A percentile compares a stretch with the other conserved stretches of the same genome.
Conservation (phyloP, 2,797 vertebrate species). For the Diplodus sargus region DNA sequence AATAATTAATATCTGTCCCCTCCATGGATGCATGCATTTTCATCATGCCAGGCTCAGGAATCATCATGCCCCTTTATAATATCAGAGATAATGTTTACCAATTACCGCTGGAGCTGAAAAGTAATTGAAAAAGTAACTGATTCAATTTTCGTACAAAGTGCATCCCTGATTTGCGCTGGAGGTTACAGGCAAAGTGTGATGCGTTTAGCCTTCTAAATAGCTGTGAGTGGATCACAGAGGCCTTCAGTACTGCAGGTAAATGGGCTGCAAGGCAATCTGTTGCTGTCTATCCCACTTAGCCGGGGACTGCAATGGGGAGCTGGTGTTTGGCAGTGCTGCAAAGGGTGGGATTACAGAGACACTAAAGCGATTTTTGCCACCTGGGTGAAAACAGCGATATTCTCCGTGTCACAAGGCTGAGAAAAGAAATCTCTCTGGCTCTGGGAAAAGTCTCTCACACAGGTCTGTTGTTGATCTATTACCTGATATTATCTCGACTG, state of each 20-base stretch:
- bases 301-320: conserved; percentile 44
- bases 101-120: conserved; percentile 34
- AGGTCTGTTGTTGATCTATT: conserved; percentile 34
- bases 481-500: conserved; percentile 6
- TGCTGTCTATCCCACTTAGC: conserved; percentile 78
- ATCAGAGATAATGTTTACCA: conserved; percentile 39
- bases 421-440: conserved; percentile 29
- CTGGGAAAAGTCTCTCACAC: conserved; percentile 9
- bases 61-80: conserved; percentile 24
- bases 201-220: conserved; percentile 64
- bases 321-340: conserved; percentile 48
- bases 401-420: conserved; percentile 30
- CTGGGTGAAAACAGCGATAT: conserved; percentile 30
- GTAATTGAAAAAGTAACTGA: conserved; percentile 55
- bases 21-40: conserved; percentile 23
- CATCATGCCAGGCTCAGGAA: conserved; percentile 18
- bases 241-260: conserved; percentile 71
- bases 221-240: conserved; percentile 67
- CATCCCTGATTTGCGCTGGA: conserved; percentile 33
- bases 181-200: conserved; percentile 38
- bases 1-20: neutral
- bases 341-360: conserved; percentile 53
- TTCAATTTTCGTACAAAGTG: conserved; percentile 40
- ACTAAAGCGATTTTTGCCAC: conserved; percentile 39
- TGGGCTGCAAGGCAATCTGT: conserved; percentile 79